phyloP scores from a whole-genome alignment of 2,888 invertebrate species.

The Lepeophtheirus nordmannii region DNA sequence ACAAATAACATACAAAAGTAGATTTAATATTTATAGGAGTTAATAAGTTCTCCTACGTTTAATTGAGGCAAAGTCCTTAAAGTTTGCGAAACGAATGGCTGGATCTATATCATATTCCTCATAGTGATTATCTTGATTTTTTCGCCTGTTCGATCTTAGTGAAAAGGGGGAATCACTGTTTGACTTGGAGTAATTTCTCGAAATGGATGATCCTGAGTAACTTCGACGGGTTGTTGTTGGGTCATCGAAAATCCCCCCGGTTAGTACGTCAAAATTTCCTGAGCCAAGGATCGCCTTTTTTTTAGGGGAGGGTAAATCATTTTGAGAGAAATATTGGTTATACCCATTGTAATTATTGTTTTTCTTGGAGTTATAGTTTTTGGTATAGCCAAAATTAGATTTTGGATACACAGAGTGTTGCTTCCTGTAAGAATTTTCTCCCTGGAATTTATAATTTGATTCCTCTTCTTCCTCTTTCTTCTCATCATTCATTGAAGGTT shows the following conservation, averaged over 20 bases:
- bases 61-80: slow-evolving; percentile 28
- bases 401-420: too few species aligned
- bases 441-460: too few species aligned
- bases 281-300: slow-evolving; percentile 27
- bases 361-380: too few species aligned
- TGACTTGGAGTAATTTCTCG: slow-evolving; percentile 26
- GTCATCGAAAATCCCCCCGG: slow-evolving; percentile 28
- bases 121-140: slow-evolving; percentile 25
- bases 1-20: too few species aligned
- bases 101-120: slow-evolving; percentile 26
- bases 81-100: slow-evolving; percentile 27
- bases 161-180: slow-evolving; percentile 25
- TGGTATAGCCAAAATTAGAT: too few species aligned
- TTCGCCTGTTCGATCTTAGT: slow-evolving; percentile 14
- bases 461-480: too few species aligned
- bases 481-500: too few species aligned
- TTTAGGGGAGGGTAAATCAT: background rate
- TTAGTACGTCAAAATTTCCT: slow-evolving; percentile 28
- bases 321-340: background rate
- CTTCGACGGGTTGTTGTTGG: slow-evolving; percentile 22
- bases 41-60: background rate
- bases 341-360: too few species aligned
- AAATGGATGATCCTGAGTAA: slow-evolving; percentile 23
- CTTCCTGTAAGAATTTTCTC: too few species aligned
- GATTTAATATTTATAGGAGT: too few species aligned